Evolutionary conservation across 30 jellyfish, hydroid and myxozoan species (phyloP), one percentile per base, ranked within the genome.

Genomic region (Aurelia sp.): DNA sequence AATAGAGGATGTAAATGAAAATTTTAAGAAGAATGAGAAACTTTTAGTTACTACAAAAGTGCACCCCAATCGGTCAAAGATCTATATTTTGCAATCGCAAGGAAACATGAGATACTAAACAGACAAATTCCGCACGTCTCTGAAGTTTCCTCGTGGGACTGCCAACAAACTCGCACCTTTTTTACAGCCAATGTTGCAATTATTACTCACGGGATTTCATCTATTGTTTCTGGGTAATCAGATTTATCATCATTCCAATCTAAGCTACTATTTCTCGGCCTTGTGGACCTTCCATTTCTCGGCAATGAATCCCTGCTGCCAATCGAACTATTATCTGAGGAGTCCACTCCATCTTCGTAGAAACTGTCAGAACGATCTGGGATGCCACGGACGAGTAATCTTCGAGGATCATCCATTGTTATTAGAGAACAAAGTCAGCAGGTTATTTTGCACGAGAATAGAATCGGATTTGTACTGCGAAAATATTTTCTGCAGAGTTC

Each of bases 321-420:
- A 16, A 70, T 50, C 4, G 88, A 21, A 62, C 80, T 47, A 30
- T 48, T 68, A 35, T 83, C 92, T 38, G 93, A 50, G 12, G 93
- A 84, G 59, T 72, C 74, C 27, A 67, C 88, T 7, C 88, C 88
- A 50, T 84, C 88, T 15, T 52, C 82, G n/a, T 84, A 73, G 16
- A 51, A 24, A 35, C 66, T 57, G n/a, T 41, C 16, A 50, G 66
- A 7, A 71, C 63, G 75, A 72, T 18, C 90, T 9, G 38, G 9
- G 73, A 41, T 44, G 55, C 55, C 15, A 44, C 15, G 55, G 55
- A 44, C 55, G 15, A 44, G 55, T 5, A 44, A 44, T 44, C 55
- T 44, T 44, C 33, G 18, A 5, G 55, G 18, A 22, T 47, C 47
- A 20, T 50, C 71, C 47, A 73, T n/a, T 21, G 51, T 44, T 44